Base-by-base conservation (phyloP, 1,140 invertebrate species). In the Drosophila fuyamai region DNA sequence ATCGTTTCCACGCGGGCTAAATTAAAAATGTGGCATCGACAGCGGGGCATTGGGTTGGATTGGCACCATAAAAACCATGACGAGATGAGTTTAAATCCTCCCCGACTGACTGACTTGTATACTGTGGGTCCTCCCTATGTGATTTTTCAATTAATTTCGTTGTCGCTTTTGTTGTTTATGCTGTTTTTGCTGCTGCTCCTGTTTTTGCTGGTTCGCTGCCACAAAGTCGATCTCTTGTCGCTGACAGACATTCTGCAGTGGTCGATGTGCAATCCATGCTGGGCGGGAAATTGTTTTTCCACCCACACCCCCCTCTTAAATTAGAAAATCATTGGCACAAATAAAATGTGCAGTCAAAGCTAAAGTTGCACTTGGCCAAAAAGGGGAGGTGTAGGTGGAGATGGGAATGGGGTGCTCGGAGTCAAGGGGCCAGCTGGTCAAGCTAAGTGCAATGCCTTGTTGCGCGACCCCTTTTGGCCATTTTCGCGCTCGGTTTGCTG, bases 301-400 rank as follows among this genome's bases (percentile, higher is more conserved):
- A 67, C 41, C 66, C 59, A 13, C 29, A 23, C 47, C 13, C 50
- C 50, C 51, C 41, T 62, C 55, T 71, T 65, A 76, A 88, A 88
- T 86, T 86, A 86, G 82, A 88, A 86, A 86, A 88, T 88, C 82
- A 86, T 86, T 82, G 82, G 72, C 82, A 86, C 83, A 86, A 88
- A 88, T 86, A 86, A 86, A 85, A 86, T 86, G 65, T 73, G 59
- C 66, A 79, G 62, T 47, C 54, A 55, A 46, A 79, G 70, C 68
- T 40, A 68, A 65, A 75, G 79, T 72, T 81, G 81, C 72, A 88
- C 70, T 82, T 62, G 58, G 70, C 47, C 14, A 55, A 70, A 47
- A 27, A 13, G 46, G 16, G 14, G 23, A 12, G 14, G 9, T n/a
- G 9, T 14, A 16, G 23, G 10, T 32, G 43, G 18, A 2, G 18